Evolutionary conservation across 2,888 invertebrate genomes (phyloP).

Genomic region (Alloplasta piceator): DNA sequence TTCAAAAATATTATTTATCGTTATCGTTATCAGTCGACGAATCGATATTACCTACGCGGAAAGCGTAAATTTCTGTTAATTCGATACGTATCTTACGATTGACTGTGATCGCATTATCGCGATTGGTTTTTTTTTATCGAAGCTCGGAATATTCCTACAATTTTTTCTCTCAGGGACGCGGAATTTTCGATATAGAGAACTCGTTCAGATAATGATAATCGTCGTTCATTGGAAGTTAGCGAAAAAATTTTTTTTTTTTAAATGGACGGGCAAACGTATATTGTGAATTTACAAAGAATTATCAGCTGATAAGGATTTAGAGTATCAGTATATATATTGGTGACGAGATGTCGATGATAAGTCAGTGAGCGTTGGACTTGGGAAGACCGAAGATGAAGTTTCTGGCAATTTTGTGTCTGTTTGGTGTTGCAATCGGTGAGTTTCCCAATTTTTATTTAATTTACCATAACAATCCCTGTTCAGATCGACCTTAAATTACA

Average conservation of each 20-base stretch:
- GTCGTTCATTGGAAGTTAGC: background rate
- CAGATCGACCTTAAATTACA: too few relatives aligned
- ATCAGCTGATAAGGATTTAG: conserved; percentile 42
- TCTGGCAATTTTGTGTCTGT: conserved; percentile 38
- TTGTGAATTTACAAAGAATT: conserved; percentile 4
- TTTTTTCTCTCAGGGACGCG: too few relatives aligned
- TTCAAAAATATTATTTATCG: too few relatives aligned
- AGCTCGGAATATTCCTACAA: background rate
- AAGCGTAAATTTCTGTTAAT: too few relatives aligned
- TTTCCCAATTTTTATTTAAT: background rate
- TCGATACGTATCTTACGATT: too few relatives aligned
- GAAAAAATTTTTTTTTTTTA: background rate
- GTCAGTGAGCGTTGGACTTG: conserved; percentile 31
- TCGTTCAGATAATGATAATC: background rate
- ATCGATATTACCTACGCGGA: too few relatives aligned
- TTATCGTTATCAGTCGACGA: too few relatives aligned
- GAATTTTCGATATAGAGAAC: too few relatives aligned
- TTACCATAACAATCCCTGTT: too few relatives aligned
- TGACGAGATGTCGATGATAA: conserved; percentile 9
- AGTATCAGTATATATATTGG: conserved; percentile 25
- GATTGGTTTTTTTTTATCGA: background rate
- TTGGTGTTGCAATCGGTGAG: conserved; percentile 50
- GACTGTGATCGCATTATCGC: too few relatives aligned
- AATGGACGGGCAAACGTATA: background rate
- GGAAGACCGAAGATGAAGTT: conserved; percentile 65